Percentiles rank a stretch among this genome's conserved stretches.
These are phyloP conservation scores for Podabrus alpinus DNA, from an alignment of 2,888 invertebrate species.

Conservation along the genomic window DNA sequence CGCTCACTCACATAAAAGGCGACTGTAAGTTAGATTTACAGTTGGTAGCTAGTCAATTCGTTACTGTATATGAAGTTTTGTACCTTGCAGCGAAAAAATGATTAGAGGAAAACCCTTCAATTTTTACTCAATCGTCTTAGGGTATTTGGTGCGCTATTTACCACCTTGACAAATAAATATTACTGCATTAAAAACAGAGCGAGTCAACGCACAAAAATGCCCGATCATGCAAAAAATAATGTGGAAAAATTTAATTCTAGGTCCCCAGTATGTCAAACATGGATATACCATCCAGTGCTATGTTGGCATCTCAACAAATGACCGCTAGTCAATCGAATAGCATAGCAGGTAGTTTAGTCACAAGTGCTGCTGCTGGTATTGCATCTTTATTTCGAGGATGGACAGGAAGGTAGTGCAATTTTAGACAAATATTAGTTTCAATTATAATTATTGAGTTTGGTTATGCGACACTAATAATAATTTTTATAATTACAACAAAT, in stretches of 20 bases:
- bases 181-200: not conserved
- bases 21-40: no score
- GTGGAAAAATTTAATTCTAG: not conserved
- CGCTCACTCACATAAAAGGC: slow-evolving; percentile 34
- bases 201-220: no score
- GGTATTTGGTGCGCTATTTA: no score
- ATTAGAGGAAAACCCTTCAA: no score
- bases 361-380: slow-evolving; percentile 81
- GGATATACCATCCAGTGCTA: slow-evolving; percentile 39
- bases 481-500: not conserved
- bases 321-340: slow-evolving; percentile 56
- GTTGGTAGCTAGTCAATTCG: no score
- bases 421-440: slow-evolving; percentile 8
- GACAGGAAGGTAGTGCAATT: slow-evolving; percentile 54
- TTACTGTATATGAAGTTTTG: no score
- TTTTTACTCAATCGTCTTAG: no score
- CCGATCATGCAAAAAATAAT: not conserved
- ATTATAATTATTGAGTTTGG: not conserved
- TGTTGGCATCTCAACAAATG: slow-evolving; percentile 46
- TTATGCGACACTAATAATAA: slow-evolving; percentile 1
- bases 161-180: no score
- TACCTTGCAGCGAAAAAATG: no score
- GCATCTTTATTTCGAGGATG: slow-evolving; percentile 81
- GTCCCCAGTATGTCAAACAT: not conserved
- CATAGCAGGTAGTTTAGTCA: slow-evolving; percentile 75